Base-by-base conservation (phyloP, 2,888 invertebrate genomes). In the Lepidonotus clava region DNA sequence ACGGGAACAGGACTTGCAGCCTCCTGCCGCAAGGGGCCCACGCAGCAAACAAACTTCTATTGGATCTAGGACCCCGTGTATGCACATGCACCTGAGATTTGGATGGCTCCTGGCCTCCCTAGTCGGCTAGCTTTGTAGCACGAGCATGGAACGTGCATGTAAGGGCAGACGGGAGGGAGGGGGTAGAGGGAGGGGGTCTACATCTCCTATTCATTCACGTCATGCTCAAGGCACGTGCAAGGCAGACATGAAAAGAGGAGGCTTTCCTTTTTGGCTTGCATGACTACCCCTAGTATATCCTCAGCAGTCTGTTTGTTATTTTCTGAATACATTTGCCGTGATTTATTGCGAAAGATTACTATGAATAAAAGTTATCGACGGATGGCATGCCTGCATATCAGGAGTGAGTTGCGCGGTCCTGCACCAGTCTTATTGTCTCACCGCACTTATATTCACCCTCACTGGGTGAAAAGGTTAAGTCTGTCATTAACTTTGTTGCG, bases 401-500 rank as follows among this genome's bases (percentile, higher is more conserved):
- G n/a, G n/a, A n/a, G n/a, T n/a, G 1, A 4, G 11, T 28, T 28
- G 11, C 24, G 28, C 28, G 4, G 2, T 1, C 24, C 61, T 61
- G 28, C 28, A 24, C 11, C 61, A 28, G 24, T 1, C 61, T 32
- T n/a, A 56, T 56, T 61, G 61, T 61, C 61, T 61, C 61, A 61
- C 28, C 6, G 38, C 36, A 38, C 34, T 36, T 38, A 71, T 38
- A 36, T 38, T 11, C 38, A 38, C 36, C 38, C n/a, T 36, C 24
- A 34, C 71, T 21, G 71, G 38, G 71, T 71, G 71, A 34, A 71
- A 71, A 71, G 66, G 66, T 66, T 66, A 66, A 66, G 71, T 71
- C 71, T 34, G 71, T 71, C 71, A 71, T 71, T 38, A 71, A 71
- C 71, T 71, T 71, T 34, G 71, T 71, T 38, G 71, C 71, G 38